Conservation (phyloP, 2,797 vertebrate genomes). For the Capromys pilorides region DNA sequence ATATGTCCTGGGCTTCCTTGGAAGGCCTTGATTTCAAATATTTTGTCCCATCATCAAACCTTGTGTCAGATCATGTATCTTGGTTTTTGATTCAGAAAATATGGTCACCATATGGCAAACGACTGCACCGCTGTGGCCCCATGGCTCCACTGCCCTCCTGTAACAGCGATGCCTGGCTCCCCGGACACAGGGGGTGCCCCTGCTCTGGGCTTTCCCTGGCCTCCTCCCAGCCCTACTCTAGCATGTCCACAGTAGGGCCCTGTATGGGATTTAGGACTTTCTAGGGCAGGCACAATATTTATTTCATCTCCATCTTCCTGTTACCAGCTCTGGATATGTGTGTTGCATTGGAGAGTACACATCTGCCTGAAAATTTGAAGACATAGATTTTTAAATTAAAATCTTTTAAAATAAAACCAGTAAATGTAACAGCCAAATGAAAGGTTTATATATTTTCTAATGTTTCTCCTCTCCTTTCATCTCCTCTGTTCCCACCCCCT, state of each 20-base stretch:
- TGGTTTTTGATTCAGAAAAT: conserved; percentile 70
- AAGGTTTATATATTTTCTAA: background rate
- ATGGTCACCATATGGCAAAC: conserved; percentile 72
- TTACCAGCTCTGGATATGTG: background rate
- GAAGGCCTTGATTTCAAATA: conserved; percentile 67
- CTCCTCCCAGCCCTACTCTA: background rate
- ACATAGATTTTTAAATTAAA: background rate
- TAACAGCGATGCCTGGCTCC: background rate
- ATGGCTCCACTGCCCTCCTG: background rate
- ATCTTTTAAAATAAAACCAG: conserved; percentile 40
- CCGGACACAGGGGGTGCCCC: background rate
- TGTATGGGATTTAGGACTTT: background rate
- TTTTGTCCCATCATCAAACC: conserved; percentile 51
- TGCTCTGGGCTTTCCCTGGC: background rate
- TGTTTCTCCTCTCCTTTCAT: background rate
- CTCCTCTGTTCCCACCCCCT: rapidly evolving
- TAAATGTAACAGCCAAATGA: background rate
- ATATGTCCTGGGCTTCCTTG: conserved; percentile 58
- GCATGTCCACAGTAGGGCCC: background rate
- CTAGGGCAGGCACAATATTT: background rate
- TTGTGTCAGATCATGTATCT: conserved; percentile 69
- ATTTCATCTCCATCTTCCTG: background rate
- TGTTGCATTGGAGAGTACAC: background rate
- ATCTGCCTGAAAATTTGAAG: conserved; percentile 7
- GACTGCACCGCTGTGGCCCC: background rate